Evolutionary conservation across 2,113 vertebrate species (phyloP), one percentile per base, ranked within the genome.

Genomic region (Camarhynchus parvulus): DNA sequence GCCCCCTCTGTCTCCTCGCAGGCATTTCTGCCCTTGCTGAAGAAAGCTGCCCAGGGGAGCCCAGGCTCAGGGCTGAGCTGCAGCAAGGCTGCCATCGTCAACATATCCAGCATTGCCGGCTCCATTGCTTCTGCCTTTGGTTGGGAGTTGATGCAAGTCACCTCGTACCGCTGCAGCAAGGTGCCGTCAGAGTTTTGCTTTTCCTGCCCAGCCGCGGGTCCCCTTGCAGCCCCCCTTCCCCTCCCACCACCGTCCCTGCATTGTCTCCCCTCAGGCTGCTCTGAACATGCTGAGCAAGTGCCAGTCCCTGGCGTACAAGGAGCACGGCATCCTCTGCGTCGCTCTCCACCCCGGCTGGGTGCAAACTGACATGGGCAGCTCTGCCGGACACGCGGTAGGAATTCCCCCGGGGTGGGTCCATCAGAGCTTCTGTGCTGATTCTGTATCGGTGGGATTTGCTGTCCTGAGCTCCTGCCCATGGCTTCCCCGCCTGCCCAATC

Each of bases 251-350:
- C 4, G 1, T 61, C 53, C 17, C n/a, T 22, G 15, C 13, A 8
- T 20, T 59, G 21, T 88, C 30, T 82, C 61, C 49, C 44, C 39
- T 1, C 74, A 97, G 96, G 95, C 93, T 84, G 66, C 89, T 49
- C 88, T 92, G 37, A 96, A 96, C 55, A 92, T 94, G 84, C 88
- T 95, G 33, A 91, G 58, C 69, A 84, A 18, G 76, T 96, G 93
- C 76, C 88, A 94, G 62, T 83, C 70, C 47, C 33, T 95, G 85
- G 63, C 10, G 2, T 92, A 90, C 44, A 27, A 3, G 15, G 37
- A 95, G 33, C 83, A 96, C 3, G 67, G 90, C 15, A 4, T 97
- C 69, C 92, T 96, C 70, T 96, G 96, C 0, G 1, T 46, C 3
- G 22, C 58, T 24, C 28, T 96, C 11, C 74, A 95, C 49, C 91